Base-by-base conservation (phyloP, 1,140 invertebrate species). In the Zaprionus capensis region DNA sequence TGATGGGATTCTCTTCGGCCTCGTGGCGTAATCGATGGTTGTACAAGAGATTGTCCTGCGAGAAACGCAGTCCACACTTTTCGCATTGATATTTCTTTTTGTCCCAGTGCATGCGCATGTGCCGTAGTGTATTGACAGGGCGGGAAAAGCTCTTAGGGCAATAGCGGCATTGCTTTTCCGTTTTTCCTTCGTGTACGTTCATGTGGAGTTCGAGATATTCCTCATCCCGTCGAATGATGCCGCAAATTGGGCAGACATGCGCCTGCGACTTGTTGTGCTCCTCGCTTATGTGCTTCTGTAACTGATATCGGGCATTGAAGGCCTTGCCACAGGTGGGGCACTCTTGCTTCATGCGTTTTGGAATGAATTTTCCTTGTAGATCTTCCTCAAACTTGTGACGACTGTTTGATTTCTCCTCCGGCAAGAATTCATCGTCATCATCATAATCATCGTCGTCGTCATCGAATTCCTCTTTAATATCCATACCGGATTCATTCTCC, bases 61-160 rank as follows among this genome's bases (percentile, higher is more conserved):
- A 92, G 56, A 92, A 92, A 2, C 91, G 78, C 34, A 88, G 36
- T 1, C 91, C 91, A 49, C 91, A 92, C 61, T 91, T 92, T 71
- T 92, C 91, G 26, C 91, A 92, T 67, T 92, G 91, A 64, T 91
- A 92, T 38, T 92, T 91, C 55, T 92, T 92, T 44, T 92, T 92
- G 56, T 92, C 85, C 91, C 91, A 92, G 57, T 92, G 91, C 83
- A 91, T 92, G 34, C 91, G 85, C 91, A 92, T 92, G 59, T 92
- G 91, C 0, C 91, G 85, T 36, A 92, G 49, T 2, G 91, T 91
- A 51, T 92, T 92, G 0, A 92, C 91, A 0, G 91, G 91, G 2
- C 91, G 63, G 6, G 87, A 84, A 44, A 92, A 92, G 15, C 76
- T 85, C 59, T 92, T 92, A 5, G 85, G 82, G 9, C 91, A 92